Evolutionary conservation across 2,888 invertebrate species (phyloP), one percentile per base, ranked within the genome.

Genomic region (Amblyteles armatorius): DNA sequence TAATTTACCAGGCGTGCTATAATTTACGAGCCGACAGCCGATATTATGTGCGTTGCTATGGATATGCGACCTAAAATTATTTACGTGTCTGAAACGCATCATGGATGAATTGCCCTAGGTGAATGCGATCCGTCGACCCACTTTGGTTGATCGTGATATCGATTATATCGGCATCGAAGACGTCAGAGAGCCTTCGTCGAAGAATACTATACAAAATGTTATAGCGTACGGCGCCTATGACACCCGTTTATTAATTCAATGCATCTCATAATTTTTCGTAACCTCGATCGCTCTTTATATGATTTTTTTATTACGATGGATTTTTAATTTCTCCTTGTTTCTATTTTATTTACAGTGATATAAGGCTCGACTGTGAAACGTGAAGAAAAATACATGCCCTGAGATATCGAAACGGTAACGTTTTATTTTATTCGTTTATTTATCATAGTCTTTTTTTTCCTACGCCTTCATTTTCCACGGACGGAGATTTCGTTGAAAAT

Each of bases 261-360:
- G 16, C 13, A 16, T 48, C 44, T 48, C 16, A 50, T 50, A 9
- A 7, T 29, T 50, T 33, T 50, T 29, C 4, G 11, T 26, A 26
- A 22, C 6, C 1, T 11, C 33, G 16, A 50, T 52, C n/a, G 16
- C 4, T 6, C 0, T 55, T 55, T 72, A 5, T 72, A 19, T 57
- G 22, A 13, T 6, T 63, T 48, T 60, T 60, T 36, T 60, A 33
- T 48, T 68, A 19, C 13, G 29, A 36, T 40, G 13, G 13, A 60
- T 57, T 68, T 52, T 69, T 77, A 67, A 77, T 77, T 76, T 72
- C 68, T 74, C 33, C 44, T 48, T 26, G 11, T 78, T 84, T 74
- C 22, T 73, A 22, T 26, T 78, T 84, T 78, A 79, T 78, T 82
- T 84, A 19, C 84, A 84, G 84, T 79, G 81, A 71, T 74, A 40